phyloP scores from a whole-genome alignment of 2,113 vertebrate genomes.

The Colossoma macropomum region DNA sequence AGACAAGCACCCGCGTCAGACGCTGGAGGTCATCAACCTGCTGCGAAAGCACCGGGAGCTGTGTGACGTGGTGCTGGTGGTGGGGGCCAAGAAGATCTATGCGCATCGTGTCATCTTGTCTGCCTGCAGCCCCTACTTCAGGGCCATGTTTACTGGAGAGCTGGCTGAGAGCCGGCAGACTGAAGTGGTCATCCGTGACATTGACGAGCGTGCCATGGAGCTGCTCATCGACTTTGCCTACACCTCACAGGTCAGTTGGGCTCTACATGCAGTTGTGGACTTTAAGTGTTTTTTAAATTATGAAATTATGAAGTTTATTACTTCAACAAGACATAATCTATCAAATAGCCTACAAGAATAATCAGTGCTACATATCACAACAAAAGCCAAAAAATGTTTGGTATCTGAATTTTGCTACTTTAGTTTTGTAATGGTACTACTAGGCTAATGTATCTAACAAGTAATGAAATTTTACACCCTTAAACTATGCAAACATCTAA shows the following conservation, averaged over 20 bases:
- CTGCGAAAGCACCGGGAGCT: slow-evolving; percentile 95
- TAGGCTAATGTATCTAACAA: no score
- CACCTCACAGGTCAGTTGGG: slow-evolving; percentile 85
- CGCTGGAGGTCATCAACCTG: slow-evolving; percentile 97
- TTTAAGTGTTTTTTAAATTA: not conserved
- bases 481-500: no score
- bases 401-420: no score
- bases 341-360: no score
- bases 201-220: slow-evolving; percentile 97
- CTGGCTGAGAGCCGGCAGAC: slow-evolving; percentile 96
- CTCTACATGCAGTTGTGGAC: not conserved
- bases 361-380: no score
- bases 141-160: slow-evolving; percentile 98
- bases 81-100: slow-evolving; percentile 97
- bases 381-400: no score
- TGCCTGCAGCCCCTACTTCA: slow-evolving; percentile 97
- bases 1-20: slow-evolving; percentile 97
- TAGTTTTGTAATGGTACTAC: no score
- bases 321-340: no score
- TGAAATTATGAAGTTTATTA: no score
- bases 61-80: slow-evolving; percentile 96
- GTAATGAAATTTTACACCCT: no score
- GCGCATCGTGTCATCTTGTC: slow-evolving; percentile 97
- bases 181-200: slow-evolving; percentile 96
- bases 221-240: slow-evolving; percentile 98